Evolutionary conservation across 2,888 invertebrate genomes (phyloP).

Genomic region (Epiblema foenella): DNA sequence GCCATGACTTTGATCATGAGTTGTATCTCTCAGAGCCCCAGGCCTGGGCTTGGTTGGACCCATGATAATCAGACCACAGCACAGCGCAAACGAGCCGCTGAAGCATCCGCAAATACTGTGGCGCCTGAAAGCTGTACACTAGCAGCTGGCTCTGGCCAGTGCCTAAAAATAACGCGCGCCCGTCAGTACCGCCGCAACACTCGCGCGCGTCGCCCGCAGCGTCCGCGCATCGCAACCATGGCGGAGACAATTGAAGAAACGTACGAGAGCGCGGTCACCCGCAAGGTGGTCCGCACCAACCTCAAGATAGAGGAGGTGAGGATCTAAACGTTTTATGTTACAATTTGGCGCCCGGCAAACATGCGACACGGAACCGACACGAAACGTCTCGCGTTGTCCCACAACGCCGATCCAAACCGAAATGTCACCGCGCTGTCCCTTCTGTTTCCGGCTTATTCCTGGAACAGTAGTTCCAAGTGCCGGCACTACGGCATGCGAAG

Average conservation of each 20-base stretch:
- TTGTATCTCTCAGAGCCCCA: not conserved
- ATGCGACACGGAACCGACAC: constrained; percentile 53
- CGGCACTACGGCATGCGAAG: constrained; percentile 61
- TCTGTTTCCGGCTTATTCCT: constrained; percentile 67
- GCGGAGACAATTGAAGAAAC: constrained; percentile 89
- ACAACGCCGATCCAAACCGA: no score
- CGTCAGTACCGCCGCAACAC: constrained; percentile 80
- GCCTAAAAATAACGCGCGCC: constrained; percentile 80
- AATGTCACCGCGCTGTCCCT: constrained; percentile 39
- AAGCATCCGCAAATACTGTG: constrained; percentile 49
- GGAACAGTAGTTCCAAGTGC: constrained; percentile 58
- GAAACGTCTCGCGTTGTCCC: constrained; percentile 44
- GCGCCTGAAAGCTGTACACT: constrained; percentile 46
- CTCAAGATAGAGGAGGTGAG: constrained; percentile 91
- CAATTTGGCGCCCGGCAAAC: constrained; percentile 66
- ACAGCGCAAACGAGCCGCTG: constrained; percentile 48
- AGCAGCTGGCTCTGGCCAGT: constrained; percentile 59
- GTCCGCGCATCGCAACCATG: constrained; percentile 82
- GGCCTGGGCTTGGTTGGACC: not conserved
- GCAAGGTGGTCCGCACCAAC: constrained; percentile 88
- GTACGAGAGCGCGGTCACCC: constrained; percentile 88
- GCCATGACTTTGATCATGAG: no score
- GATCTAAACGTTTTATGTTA: constrained; percentile 77
- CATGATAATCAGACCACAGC: not conserved
- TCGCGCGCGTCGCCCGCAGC: constrained; percentile 81